Conservation (phyloP, 2,888 invertebrate species). For the Drosophila emarginata region DNA sequence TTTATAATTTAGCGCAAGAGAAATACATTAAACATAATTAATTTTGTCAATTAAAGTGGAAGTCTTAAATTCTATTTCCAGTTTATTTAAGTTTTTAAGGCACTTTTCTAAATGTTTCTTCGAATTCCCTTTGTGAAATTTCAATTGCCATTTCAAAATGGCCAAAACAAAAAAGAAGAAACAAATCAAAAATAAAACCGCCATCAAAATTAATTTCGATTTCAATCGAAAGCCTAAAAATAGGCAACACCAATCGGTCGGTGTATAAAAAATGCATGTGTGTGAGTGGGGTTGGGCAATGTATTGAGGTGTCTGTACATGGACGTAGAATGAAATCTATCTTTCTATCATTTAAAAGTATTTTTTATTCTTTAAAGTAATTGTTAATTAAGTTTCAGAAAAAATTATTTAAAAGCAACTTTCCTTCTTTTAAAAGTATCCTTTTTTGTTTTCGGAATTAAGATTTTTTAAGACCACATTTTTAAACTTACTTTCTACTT, state of each 20-base stretch:
- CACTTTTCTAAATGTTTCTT: not conserved
- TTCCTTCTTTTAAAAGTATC: too few species aligned
- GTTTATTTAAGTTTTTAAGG: not conserved
- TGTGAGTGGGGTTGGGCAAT: not conserved
- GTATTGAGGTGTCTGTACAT: not conserved
- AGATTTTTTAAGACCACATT: too few species aligned
- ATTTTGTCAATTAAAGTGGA: slow-evolving; percentile 44
- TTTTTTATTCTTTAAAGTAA: too few species aligned
- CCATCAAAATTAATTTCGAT: not conserved
- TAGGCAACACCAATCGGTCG: not conserved
- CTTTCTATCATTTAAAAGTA: too few species aligned
- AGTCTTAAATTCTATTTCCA: slow-evolving; percentile 19
- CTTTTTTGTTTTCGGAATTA: too few species aligned
- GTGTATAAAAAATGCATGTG: not conserved
- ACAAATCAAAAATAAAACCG: not conserved
- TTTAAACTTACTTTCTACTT: too few species aligned
- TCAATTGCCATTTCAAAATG: not conserved
- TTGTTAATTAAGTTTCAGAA: too few species aligned
- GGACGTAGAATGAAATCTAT: too few species aligned
- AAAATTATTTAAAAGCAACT: too few species aligned
- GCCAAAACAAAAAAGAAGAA: not conserved
- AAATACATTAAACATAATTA: slow-evolving; percentile 64
- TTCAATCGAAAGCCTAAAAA: not conserved
- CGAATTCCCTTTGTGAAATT: not conserved
- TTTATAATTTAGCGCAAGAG: slow-evolving; percentile 43